Base-by-base conservation (phyloP, 1,140 invertebrate genomes). In the Gryon sp. region DNA sequence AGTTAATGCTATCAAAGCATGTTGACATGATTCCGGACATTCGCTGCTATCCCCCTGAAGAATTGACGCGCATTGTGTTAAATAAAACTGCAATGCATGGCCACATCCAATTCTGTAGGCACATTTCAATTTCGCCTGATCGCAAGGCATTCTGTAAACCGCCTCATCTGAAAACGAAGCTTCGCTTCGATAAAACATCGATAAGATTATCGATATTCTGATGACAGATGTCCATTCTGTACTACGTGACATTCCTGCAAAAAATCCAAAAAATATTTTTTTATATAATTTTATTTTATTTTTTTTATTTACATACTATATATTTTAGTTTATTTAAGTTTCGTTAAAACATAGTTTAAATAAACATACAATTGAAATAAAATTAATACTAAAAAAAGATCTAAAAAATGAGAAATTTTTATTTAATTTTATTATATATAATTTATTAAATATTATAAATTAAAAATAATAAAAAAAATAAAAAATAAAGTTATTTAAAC, bases 1-100 rank as follows among this genome's bases (percentile, higher is more conserved):
- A 0, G 92, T 94, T 11, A 95, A 89, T 0, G 93, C 93, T 34
- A 95, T 94, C 5, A 95, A 90, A 0, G 94, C 93, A 82, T 93
- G 90, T 65, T 92, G 91, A 83, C 94, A 95, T 12, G 90, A 86
- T 76, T 93, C 91, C 0, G 94, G 92, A 82, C 95, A 95, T 11
- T 86, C 75, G 11, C 76, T 82, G 15, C 83, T 81, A 9, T 89
- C 87, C 16, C 90, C 90, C 16, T 90, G 87, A 40, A 95, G 90
- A 8, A 94, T 90, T 8, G 90, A 90, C 1, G 91, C 92, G 81
- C 94, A 96, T 41, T 92, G 90, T 15, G 92, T 84, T 84, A 95
- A 89, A 86, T 95, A 95, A 79, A 92, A 92, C 80, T 92, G 91
- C 34, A 96, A 89, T 1, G 94, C 93, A 38, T 88, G 89, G 1